phyloP scores from a whole-genome alignment of 2,797 vertebrate genomes.

The Eremophila alpestris region DNA sequence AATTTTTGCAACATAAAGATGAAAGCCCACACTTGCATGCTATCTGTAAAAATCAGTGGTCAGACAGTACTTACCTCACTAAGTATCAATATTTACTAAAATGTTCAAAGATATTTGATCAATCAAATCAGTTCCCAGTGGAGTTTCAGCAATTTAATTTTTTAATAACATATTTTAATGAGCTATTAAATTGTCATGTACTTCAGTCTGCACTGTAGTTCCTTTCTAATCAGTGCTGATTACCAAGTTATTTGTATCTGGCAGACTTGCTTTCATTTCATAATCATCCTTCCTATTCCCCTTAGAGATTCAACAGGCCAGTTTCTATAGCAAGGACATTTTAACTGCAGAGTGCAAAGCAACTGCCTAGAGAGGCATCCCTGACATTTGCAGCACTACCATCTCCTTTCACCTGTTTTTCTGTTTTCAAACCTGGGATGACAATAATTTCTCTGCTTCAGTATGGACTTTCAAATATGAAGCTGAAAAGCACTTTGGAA shows the following conservation, averaged over 20 bases:
- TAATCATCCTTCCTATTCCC: neutral
- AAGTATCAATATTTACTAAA: slow-evolving; percentile 52
- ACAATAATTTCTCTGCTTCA: neutral
- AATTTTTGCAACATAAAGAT: slow-evolving; percentile 46
- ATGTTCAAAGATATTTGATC: slow-evolving; percentile 17
- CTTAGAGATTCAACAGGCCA: neutral
- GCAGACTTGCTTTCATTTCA: neutral
- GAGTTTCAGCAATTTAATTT: slow-evolving; percentile 39
- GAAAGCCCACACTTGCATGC: neutral
- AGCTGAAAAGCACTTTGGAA: neutral
- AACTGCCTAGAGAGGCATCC: neutral
- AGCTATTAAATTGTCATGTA: slow-evolving; percentile 28
- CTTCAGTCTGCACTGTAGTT: neutral
- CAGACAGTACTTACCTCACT: neutral
- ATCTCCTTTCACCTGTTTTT: neutral
- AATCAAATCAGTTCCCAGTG: slow-evolving; percentile 4
- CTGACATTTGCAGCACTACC: neutral
- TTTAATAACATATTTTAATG: slow-evolving; percentile 40
- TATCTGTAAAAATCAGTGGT: slow-evolving; percentile 36
- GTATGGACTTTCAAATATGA: neutral
- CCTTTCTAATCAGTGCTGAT: slow-evolving; percentile 39
- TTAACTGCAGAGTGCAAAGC: neutral
- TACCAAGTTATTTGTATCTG: slow-evolving; percentile 9
- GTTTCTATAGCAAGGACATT: neutral
- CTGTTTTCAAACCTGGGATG: neutral